Evolutionary conservation across 2,888 invertebrate species (phyloP), one percentile per base, ranked within the genome.

Genomic region (Papilio protenor): DNA sequence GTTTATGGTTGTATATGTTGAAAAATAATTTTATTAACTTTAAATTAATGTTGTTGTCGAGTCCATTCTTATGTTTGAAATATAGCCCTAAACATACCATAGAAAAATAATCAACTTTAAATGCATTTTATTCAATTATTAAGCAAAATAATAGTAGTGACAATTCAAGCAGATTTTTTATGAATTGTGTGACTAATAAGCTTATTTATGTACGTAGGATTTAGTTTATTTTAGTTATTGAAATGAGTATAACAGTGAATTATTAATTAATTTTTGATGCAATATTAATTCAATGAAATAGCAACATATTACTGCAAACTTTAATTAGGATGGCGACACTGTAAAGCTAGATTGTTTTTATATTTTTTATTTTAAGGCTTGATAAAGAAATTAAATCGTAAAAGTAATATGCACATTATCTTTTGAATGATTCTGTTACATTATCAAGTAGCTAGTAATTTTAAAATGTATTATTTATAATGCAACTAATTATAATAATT

Each of bases 401-500:
- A 66, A n/a, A 16, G 0, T n/a, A 11, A 11, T 64, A 14, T 64
- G 6, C 18, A 64, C 33, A n/a, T 6, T 16, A 27, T 64, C 18
- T 0, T 64, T 61, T 14, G 16, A 61, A 61, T n/a, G 18, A n/a
- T 64, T 64, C n/a, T 10, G 21, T 40, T 40, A 64, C 8, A 18
- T 40, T 21, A 4, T 27, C n/a, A 45, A 11, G 12, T 66, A 64
- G 40, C 14, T 3, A 45, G 11, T 45, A 66, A 66, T 40, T 45
- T 45, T 66, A 3, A n/a, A 10, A 64, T 64, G 1, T 33, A 61
- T 61, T 27, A 27, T 14, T 12, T 14, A 61, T 27, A 61, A 61
- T 59, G n/a, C 57, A 57, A 57, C 57, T 57, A 59, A 59, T 27
- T 61, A 16, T 27, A 61, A 27, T 21, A 61, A n/a, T n/a, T n/a